A percentile compares a stretch with the other conserved stretches of the same genome.
These are phyloP conservation scores for Seriola aureovittata DNA, from an alignment of 2,113 vertebrate species.

Conservation along the genomic window DNA sequence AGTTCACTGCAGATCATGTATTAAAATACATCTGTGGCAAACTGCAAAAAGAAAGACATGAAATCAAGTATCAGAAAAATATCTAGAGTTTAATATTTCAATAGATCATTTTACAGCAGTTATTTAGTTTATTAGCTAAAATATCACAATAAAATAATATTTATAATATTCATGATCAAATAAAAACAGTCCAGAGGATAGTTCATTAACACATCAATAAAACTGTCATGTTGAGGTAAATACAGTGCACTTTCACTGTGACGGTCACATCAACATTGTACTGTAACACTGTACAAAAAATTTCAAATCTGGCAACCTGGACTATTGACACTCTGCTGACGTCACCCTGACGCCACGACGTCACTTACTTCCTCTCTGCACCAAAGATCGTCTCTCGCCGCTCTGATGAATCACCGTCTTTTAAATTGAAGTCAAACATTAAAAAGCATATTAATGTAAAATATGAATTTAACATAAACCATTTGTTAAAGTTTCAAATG, in stretches of 20 bases:
- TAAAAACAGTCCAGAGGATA: too few relatives aligned
- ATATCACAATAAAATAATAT: background rate
- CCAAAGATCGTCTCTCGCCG: background rate
- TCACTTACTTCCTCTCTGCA: background rate
- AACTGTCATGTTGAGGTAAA: too few relatives aligned
- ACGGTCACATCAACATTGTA: too few relatives aligned
- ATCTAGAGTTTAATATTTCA: background rate
- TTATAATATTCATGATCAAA: background rate
- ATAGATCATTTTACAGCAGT: background rate
- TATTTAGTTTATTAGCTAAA: background rate
- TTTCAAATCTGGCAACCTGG: background rate
- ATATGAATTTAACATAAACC: too few relatives aligned
- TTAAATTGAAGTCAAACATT: too few relatives aligned
- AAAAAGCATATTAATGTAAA: background rate
- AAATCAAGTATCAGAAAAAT: background rate
- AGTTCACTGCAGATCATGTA: background rate
- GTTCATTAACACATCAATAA: too few relatives aligned
- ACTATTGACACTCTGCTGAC: background rate
- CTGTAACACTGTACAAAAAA: background rate
- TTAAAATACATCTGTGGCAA: background rate
- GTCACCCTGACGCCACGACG: background rate
- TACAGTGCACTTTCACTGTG: too few relatives aligned
- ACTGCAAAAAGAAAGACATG: background rate
- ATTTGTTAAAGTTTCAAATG: too few relatives aligned
- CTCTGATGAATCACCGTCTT: background rate